Evolutionary conservation across 2,797 vertebrate species (phyloP).

Genomic region (Protonibea diacanthus): DNA sequence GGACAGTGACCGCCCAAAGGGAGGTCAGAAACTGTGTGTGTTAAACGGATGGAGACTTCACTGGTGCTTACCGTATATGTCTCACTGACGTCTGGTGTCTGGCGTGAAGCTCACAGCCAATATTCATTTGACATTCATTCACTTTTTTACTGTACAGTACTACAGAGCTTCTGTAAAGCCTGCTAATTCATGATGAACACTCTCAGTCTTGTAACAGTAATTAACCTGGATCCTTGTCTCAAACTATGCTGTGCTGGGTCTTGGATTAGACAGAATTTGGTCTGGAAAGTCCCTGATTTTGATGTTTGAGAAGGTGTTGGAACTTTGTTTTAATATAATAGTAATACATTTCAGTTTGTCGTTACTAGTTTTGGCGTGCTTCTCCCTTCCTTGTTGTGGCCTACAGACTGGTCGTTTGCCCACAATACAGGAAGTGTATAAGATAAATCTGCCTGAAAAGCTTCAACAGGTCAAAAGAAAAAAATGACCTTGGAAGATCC

Average conservation of each 20-base stretch:
- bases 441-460: too few species aligned
- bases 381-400: neutral
- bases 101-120: neutral
- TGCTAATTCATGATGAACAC: too few species aligned
- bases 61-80: neutral
- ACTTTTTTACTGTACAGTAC: too few species aligned
- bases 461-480: neutral
- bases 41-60: neutral
- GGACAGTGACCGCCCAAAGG: neutral
- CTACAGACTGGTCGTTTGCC: neutral
- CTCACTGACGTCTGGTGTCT: neutral
- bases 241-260: too few species aligned
- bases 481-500: neutral
- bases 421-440: neutral
- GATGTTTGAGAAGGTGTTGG: too few species aligned
- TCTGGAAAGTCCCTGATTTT: too few species aligned
- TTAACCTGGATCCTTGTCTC: neutral
- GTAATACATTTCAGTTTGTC: neutral
- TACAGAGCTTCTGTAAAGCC: too few species aligned
- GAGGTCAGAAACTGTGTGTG: neutral
- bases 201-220: too few species aligned
- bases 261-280: too few species aligned
- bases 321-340: neutral
- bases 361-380: neutral
- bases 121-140: too few species aligned